Percentiles rank a stretch among this genome's conserved stretches.
Evolutionary conservation across 2,797 vertebrate species (phyloP).

Genomic region (Petrocephalus schoutedeni): DNA sequence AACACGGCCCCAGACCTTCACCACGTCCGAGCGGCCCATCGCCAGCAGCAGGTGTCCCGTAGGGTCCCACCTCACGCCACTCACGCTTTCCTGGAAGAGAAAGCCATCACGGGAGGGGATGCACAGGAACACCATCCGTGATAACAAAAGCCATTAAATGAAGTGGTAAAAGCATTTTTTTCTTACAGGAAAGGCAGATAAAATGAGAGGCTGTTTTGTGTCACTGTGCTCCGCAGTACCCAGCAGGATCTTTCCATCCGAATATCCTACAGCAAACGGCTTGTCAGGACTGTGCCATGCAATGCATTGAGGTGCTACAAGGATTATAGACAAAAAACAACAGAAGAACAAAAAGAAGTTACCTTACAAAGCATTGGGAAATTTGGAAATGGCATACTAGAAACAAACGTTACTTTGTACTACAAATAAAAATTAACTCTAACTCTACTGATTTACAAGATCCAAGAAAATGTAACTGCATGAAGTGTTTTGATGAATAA

Average conservation of each 20-base stretch:
- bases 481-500: not conserved
- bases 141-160: not conserved
- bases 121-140: not conserved
- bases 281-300: slow-evolving; percentile 68
- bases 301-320: slow-evolving; percentile 62
- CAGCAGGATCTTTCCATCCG: slow-evolving; percentile 66
- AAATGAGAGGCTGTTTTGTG: slow-evolving; percentile 54
- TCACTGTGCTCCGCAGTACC: slow-evolving; percentile 53
- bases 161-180: not conserved
- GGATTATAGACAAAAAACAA: not conserved
- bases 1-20: slow-evolving; percentile 62
- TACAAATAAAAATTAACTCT: not conserved
- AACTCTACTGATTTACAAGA: not conserved
- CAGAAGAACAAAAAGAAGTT: not conserved
- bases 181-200: slow-evolving; percentile 66
- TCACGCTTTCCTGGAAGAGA: slow-evolving; percentile 56
- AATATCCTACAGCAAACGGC: slow-evolving; percentile 69
- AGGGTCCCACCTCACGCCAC: slow-evolving; percentile 67
- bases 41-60: slow-evolving; percentile 69
- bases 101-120: not conserved
- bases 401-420: not conserved
- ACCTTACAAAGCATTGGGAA: not conserved
- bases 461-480: not conserved
- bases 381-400: not conserved
- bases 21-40: slow-evolving; percentile 59